These are phyloP conservation scores for Cantharis rustica DNA, from an alignment of 2,888 invertebrate species.

Conservation along the genomic window DNA sequence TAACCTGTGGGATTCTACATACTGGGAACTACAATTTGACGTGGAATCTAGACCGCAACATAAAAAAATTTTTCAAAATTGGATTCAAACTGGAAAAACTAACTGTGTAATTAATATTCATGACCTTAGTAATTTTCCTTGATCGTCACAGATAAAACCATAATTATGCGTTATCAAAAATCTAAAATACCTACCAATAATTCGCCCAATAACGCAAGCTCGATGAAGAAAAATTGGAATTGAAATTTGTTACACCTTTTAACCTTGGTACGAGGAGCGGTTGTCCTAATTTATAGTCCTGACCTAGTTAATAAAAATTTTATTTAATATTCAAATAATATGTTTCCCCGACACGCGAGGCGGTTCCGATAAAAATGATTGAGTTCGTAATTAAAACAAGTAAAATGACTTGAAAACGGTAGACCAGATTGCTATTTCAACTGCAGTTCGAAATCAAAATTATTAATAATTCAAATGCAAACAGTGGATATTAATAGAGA, in stretches of 20 bases:
- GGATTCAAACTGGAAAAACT: no score
- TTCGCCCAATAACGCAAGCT: no score
- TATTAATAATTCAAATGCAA: background rate
- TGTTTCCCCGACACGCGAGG: constrained; percentile 6
- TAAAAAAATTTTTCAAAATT: no score
- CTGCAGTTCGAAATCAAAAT: background rate
- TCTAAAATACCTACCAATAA: no score
- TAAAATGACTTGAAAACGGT: background rate
- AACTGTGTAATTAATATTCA: no score
- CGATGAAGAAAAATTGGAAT: background rate
- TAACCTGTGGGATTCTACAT: no score
- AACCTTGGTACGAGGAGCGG: constrained; percentile 10
- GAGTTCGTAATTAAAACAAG: background rate
- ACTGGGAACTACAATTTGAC: no score
- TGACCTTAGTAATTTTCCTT: no score
- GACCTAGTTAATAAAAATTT: constrained; percentile 9
- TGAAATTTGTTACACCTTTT: background rate
- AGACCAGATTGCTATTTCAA: background rate
- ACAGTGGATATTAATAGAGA: background rate
- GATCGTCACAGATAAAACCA: no score
- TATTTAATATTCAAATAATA: constrained; percentile 2
- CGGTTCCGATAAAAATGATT: background rate
- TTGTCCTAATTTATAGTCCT: constrained; percentile 15
- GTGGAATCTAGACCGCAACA: no score
- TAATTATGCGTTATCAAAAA: no score